These are phyloP conservation scores for Hyphantria cunea DNA, from an alignment of 1,140 invertebrate genomes.

Conservation along the genomic window DNA sequence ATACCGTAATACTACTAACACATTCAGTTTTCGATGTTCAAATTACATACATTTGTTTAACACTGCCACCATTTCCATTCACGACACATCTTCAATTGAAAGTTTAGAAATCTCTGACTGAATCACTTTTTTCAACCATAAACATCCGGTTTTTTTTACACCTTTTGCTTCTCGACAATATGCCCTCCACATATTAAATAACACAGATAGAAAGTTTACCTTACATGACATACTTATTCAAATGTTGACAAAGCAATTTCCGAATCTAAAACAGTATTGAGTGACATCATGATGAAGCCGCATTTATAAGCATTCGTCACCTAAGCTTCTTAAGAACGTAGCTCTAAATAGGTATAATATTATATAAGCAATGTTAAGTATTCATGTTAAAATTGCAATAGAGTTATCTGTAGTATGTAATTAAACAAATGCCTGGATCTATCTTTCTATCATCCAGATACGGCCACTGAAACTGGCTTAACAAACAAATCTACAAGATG, in stretches of 20 bases:
- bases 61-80: constrained; percentile 16
- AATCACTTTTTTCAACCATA: constrained; percentile 9
- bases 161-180: background rate
- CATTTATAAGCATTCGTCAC: constrained; percentile 17
- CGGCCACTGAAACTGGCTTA: no score
- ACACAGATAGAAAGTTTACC: constrained; percentile 5
- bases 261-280: constrained; percentile 22
- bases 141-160: constrained; percentile 10
- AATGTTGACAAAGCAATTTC: constrained; percentile 19
- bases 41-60: constrained; percentile 20
- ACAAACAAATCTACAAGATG: no score
- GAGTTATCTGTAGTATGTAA: constrained; percentile 1
- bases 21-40: constrained; percentile 13
- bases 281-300: constrained; percentile 28
- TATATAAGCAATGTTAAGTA: no score
- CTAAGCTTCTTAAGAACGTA: constrained; percentile 1
- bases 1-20: constrained; percentile 18
- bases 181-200: background rate
- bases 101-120: constrained; percentile 27
- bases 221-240: constrained; percentile 6
- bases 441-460: no score
- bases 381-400: no score
- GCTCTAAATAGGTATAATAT: no score
- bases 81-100: constrained; percentile 17
- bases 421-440: constrained; percentile 15